These are phyloP conservation scores for Jaculus jaculus DNA, from an alignment of 2,113 vertebrate genomes.

Conservation along the genomic window DNA sequence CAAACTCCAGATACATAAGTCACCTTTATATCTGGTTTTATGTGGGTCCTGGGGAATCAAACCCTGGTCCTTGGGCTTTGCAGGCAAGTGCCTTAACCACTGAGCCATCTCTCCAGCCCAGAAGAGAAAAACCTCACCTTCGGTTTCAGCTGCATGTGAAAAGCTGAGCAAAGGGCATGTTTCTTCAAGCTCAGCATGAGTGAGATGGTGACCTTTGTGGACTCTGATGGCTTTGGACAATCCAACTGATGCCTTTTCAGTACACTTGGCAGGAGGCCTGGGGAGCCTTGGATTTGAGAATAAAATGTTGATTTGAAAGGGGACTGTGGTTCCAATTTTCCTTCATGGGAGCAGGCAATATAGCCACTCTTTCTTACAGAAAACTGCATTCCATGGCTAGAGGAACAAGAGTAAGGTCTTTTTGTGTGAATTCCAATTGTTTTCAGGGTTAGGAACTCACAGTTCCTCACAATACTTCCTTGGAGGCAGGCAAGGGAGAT, in stretches of 20 bases:
- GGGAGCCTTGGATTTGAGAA: constrained; percentile 48
- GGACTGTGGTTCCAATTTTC: constrained; percentile 30
- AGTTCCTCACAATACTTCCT: neutral
- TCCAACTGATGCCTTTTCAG: constrained; percentile 65
- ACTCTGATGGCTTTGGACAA: constrained; percentile 13
- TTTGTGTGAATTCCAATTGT: neutral
- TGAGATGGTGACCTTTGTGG: constrained; percentile 54
- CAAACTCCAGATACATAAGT: no score
- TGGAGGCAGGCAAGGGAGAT: neutral
- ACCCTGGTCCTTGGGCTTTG: no score
- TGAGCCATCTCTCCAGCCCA: no score
- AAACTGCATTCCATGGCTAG: neutral
- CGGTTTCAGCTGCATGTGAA: neutral
- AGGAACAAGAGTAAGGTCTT: constrained; percentile 39
- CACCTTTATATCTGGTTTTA: no score
- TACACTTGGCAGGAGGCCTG: constrained; percentile 33
- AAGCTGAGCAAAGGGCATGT: neutral
- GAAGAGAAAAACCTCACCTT: neutral
- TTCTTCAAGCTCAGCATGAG: neutral
- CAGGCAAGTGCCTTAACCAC: no score
- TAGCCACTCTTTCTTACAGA: constrained; percentile 49
- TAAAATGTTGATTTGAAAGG: constrained; percentile 63
- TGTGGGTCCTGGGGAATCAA: no score
- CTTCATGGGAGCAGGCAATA: neutral
- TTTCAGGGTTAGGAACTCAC: neutral